Evolutionary conservation across 1,140 invertebrate genomes (phyloP).

Genomic region (Drosophila watanabei): DNA sequence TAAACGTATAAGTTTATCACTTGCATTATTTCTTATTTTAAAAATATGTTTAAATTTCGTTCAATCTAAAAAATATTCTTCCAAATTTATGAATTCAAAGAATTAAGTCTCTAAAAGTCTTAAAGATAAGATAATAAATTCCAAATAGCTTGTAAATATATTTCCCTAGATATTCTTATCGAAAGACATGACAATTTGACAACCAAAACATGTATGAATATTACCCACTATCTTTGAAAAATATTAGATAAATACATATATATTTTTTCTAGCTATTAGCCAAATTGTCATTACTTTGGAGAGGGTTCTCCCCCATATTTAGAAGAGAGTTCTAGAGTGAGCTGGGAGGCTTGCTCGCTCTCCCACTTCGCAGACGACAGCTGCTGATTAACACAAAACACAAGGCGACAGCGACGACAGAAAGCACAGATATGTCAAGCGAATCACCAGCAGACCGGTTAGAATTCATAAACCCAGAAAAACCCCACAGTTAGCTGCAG

Average conservation of each 20-base stretch:
- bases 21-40: no score
- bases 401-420: slow-evolving; percentile 20
- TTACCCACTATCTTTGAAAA: not conserved
- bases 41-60: not conserved
- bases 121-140: not conserved
- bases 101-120: not conserved
- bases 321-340: not conserved
- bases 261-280: not conserved
- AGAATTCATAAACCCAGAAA: slow-evolving; percentile 9
- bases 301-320: not conserved
- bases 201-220: not conserved
- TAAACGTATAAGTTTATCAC: no score
- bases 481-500: slow-evolving; percentile 3
- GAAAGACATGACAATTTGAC: not conserved
- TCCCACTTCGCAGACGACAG: slow-evolving; percentile 37
- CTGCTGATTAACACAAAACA: slow-evolving; percentile 64
- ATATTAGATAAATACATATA: not conserved
- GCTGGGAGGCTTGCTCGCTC: slow-evolving; percentile 1
- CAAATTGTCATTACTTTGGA: slow-evolving; percentile 2
- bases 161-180: not conserved
- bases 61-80: not conserved
- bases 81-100: not conserved
- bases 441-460: slow-evolving; percentile 37
- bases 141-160: not conserved
- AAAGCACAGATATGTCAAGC: slow-evolving; percentile 38